phyloP scores from a whole-genome alignment of 2,888 invertebrate species.

The Seira sanloemensis region DNA sequence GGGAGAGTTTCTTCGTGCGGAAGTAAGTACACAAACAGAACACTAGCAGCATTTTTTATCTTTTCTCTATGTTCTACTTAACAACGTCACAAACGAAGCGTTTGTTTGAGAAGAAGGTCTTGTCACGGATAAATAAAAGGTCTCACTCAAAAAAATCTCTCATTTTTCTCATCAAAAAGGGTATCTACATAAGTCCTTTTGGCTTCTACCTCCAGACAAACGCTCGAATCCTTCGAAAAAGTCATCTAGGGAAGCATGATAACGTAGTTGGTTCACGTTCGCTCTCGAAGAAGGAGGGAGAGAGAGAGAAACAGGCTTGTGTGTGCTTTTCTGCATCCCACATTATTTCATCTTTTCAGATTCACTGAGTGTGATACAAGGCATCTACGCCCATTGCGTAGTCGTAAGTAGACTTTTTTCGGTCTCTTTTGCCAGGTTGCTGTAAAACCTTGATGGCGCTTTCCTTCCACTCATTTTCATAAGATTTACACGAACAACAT shows the following conservation, averaged over 20 bases:
- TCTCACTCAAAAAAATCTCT: not conserved
- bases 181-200: not conserved
- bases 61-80: too few relatives aligned
- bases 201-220: too few relatives aligned
- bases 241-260: not conserved
- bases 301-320: not conserved
- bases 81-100: not conserved
- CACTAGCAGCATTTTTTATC: not conserved
- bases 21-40: not conserved
- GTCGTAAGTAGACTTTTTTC: too few relatives aligned
- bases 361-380: not conserved
- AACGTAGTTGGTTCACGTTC: not conserved
- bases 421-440: too few relatives aligned
- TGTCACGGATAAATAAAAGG: not conserved
- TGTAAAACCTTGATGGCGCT: not conserved
- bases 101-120: not conserved
- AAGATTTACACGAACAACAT: constrained; percentile 25
- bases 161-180: not conserved
- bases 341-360: not conserved
- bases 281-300: too few relatives aligned
- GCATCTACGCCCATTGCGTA: not conserved
- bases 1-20: not conserved
- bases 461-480: constrained; percentile 36
- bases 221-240: not conserved
- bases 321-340: not conserved